Percentiles rank a stretch among this genome's conserved stretches.
Conservation (phyloP, 2,888 invertebrate genomes). For the Cataglyphis albicans region DNA sequence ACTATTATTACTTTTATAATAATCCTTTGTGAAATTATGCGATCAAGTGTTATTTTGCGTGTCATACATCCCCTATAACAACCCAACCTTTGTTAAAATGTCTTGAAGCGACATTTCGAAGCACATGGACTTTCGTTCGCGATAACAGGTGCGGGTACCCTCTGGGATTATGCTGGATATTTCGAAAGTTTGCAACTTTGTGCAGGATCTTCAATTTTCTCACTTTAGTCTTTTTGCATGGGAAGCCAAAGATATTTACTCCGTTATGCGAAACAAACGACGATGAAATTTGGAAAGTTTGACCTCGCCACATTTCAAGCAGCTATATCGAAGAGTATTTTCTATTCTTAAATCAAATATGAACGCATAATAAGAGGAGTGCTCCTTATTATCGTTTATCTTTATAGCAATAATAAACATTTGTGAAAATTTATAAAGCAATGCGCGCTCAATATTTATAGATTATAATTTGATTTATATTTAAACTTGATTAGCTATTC, state of each 20-base stretch:
- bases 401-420: neutral
- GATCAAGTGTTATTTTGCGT: neutral
- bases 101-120: conserved; percentile 60
- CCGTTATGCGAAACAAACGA: conserved; percentile 44
- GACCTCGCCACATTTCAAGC: conserved; percentile 35
- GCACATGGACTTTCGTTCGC: conserved; percentile 55
- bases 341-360: conserved; percentile 29
- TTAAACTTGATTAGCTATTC: neutral
- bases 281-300: conserved; percentile 46
- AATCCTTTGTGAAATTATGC: conserved; percentile 13
- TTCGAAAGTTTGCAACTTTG: conserved; percentile 72
- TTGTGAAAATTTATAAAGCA: neutral
- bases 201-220: conserved; percentile 55
- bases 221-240: conserved; percentile 41
- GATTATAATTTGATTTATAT: neutral
- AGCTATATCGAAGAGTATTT: conserved; percentile 30
- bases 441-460: neutral
- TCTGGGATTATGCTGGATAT: conserved; percentile 68
- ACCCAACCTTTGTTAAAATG: conserved; percentile 50
- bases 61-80: neutral
- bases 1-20: conserved; percentile 26
- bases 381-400: neutral
- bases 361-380: neutral
- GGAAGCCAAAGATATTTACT: conserved; percentile 46
- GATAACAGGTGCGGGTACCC: conserved; percentile 67